These are phyloP conservation scores for Prosopocoilus inquinatus DNA, from an alignment of 2,888 invertebrate species.

Conservation along the genomic window DNA sequence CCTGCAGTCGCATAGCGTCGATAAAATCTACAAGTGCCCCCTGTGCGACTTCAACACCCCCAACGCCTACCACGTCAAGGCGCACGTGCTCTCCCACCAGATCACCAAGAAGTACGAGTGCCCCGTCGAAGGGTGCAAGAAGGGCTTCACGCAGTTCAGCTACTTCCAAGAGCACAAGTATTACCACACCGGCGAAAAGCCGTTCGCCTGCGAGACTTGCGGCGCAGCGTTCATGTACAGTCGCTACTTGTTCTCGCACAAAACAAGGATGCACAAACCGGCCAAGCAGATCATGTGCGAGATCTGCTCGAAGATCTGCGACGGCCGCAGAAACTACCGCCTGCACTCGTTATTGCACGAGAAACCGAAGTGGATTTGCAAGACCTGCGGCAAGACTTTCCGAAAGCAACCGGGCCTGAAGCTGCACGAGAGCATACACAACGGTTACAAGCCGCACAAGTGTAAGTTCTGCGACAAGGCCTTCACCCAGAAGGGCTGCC, in stretches of 20 bases:
- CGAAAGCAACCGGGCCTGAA: conserved; percentile 39
- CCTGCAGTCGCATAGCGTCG: no score
- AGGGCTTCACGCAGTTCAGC: no score
- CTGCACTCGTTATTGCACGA: conserved; percentile 49
- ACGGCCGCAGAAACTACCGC: conserved; percentile 45
- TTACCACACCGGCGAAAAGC: conserved; percentile 24
- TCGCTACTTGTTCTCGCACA: conserved; percentile 42
- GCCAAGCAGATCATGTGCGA: conserved; percentile 51
- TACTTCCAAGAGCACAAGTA: no score
- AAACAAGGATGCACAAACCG: no score
- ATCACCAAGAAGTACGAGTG: no score
- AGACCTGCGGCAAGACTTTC: conserved; percentile 45
- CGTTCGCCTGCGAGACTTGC: conserved; percentile 17
- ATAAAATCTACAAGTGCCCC: no score
- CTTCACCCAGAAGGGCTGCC: conserved; percentile 49
- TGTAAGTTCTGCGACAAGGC: conserved; percentile 58
- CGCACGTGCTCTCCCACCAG: no score
- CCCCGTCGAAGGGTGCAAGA: no score
- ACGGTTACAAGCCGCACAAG: conserved; percentile 50
- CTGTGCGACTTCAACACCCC: no score
- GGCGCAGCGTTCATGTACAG: conserved; percentile 13
- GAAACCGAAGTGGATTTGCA: conserved; percentile 26
- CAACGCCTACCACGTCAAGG: no score
- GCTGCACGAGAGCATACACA: conserved; percentile 46
- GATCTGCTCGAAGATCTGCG: conserved; percentile 41